Conservation (phyloP, 2,113 vertebrate genomes). For the Macquaria ambigua region DNA sequence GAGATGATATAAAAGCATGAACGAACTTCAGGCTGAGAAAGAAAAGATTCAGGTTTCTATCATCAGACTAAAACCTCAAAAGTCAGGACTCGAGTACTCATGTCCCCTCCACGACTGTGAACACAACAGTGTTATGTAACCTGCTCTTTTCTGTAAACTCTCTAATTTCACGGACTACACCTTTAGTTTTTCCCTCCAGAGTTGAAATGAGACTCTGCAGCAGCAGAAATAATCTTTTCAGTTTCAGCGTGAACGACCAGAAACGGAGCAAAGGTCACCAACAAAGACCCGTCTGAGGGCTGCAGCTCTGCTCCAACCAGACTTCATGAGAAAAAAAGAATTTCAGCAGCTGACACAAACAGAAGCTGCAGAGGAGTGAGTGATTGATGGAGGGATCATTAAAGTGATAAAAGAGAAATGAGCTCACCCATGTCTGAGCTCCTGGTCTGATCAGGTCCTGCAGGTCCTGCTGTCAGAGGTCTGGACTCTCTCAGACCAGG, state of each 20-base stretch:
- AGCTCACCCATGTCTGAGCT: slow-evolving; percentile 54
- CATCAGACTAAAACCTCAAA: too few relatives aligned
- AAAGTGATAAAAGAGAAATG: too few relatives aligned
- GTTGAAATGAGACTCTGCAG: neutral
- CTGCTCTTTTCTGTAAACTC: too few relatives aligned
- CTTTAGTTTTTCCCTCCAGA: neutral
- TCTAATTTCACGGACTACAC: neutral
- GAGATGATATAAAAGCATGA: too few relatives aligned
- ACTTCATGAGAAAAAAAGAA: neutral
- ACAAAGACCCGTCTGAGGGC: neutral
- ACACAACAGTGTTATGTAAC: too few relatives aligned
- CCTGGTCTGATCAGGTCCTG: neutral
- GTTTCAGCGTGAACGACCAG: neutral
- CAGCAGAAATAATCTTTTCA: neutral
- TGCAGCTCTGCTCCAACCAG: neutral
- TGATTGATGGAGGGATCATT: neutral
- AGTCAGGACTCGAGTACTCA: too few relatives aligned
- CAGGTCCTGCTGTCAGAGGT: neutral
- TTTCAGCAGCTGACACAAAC: neutral
- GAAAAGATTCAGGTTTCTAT: too few relatives aligned
- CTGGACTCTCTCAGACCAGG: neutral
- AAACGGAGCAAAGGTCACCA: neutral
- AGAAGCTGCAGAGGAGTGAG: neutral
- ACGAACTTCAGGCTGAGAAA: too few relatives aligned
- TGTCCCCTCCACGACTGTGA: too few relatives aligned